phyloP scores from a whole-genome alignment of 1,140 invertebrate species.

The Melipona quadrifasciata region DNA sequence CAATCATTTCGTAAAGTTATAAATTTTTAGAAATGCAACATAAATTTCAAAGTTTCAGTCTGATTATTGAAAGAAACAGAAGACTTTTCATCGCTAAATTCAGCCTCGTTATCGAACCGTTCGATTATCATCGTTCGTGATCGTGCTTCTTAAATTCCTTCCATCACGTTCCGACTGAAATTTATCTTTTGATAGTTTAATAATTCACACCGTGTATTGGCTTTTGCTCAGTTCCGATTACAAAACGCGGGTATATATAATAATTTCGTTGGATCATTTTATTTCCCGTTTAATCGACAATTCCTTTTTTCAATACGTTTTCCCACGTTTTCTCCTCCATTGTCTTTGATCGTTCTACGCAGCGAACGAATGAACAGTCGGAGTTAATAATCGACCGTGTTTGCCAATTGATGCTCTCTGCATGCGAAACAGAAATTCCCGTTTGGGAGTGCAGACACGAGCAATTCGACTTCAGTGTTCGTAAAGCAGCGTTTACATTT shows the following conservation, averaged over 20 bases:
- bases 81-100: neutral
- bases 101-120: neutral
- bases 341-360: neutral
- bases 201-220: neutral
- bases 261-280: neutral
- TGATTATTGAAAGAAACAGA: neutral
- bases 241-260: neutral
- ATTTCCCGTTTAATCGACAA: slow-evolving; percentile 5
- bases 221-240: slow-evolving; percentile 8
- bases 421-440: neutral
- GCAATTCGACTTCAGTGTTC: neutral
- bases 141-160: slow-evolving; percentile 19
- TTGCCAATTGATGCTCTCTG: slow-evolving; percentile 5
- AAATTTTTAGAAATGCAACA: neutral
- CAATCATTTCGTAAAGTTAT: neutral
- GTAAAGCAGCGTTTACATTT: neutral
- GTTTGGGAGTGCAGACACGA: neutral
- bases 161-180: neutral
- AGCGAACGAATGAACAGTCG: slow-evolving; percentile 22
- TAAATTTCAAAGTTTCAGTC: neutral
- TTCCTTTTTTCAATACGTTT: neutral
- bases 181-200: slow-evolving; percentile 32
- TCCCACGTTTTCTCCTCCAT: neutral
- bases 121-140: neutral
- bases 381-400: slow-evolving; percentile 15